Base-by-base conservation (phyloP, 1,140 invertebrate species). In the Pentalonia nigronervosa region DNA sequence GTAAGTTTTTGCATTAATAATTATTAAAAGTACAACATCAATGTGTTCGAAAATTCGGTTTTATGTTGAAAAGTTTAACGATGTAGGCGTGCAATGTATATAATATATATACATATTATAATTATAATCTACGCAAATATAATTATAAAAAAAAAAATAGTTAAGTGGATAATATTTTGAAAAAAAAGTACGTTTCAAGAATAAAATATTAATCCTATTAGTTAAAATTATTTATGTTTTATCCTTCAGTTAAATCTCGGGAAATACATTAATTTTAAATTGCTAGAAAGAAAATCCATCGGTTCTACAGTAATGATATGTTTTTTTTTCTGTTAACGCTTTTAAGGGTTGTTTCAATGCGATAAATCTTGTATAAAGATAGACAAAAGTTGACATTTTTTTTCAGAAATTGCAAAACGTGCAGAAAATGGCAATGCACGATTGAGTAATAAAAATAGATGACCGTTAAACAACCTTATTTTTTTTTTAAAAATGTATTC, bases 181-280 rank as follows among this genome's bases (percentile, higher is more conserved):
- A 21, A 53, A n/a, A 89, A 53, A 89, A n/a, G 3, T 89, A 17
- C 23, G 20, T 53, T 88, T 34, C 17, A 14, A 67, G 20, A 89
- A 34, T 89, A 50, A 89, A 36, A 89, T 56, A 56, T 36, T 87
- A 87, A 87, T 87, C 86, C 86, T 87, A 50, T 87, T 87, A 48
- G 14, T 17, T 87, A 87, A 86, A 87, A 87, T 89, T 89, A 89
- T 89, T 89, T 53, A 89, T 53, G 48, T 89, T 89, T 41, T 89
- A 89, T 36, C n/a, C 87, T 25, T 36, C 34, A 14, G 23, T 47
- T 34, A 48, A 48, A 48, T 89, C 87, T 8, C n/a, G 2, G 23
- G 87, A 89, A 53, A 89, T 41, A 36, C 48, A 89, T 89, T 56
- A 56, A 56, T 56, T 89, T 89, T 36, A 89, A 53, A 89, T 89